Evolutionary conservation across 2,797 vertebrate species (phyloP).

Genomic region (Enteromius unitaeniatus): DNA sequence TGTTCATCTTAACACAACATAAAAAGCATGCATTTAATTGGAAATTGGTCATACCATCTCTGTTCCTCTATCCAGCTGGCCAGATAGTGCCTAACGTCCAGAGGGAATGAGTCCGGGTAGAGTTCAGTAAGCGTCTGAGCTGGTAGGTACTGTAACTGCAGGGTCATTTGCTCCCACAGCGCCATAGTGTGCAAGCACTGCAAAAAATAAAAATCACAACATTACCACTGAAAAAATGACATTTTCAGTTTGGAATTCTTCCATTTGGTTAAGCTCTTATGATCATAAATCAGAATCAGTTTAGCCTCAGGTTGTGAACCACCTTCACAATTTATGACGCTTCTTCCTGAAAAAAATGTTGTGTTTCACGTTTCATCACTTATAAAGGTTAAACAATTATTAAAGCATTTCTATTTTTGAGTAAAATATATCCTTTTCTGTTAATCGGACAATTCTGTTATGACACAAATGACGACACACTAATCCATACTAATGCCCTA

Average conservation of each 20-base stretch:
- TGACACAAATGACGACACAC: not conserved
- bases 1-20: not conserved
- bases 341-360: not conserved
- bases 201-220: not conserved
- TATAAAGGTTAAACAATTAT: not conserved
- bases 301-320: not conserved
- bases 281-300: not conserved
- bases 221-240: not conserved
- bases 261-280: not conserved
- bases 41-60: conserved; percentile 72
- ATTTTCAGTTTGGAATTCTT: not conserved
- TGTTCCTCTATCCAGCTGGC: conserved; percentile 80
- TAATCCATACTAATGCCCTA: not conserved
- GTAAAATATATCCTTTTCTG: not conserved
- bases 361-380: not conserved
- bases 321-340: not conserved
- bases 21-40: conserved; percentile 11
- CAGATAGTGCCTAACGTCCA: conserved; percentile 79
- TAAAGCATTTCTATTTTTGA: not conserved
- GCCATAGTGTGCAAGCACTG: conserved; percentile 72
- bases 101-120: conserved; percentile 76
- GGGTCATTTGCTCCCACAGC: conserved; percentile 78
- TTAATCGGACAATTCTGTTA: not conserved
- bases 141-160: conserved; percentile 68
- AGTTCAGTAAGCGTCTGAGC: conserved; percentile 69